phyloP scores from a whole-genome alignment of 2,888 invertebrate species.

The Argyresthia goedartella region DNA sequence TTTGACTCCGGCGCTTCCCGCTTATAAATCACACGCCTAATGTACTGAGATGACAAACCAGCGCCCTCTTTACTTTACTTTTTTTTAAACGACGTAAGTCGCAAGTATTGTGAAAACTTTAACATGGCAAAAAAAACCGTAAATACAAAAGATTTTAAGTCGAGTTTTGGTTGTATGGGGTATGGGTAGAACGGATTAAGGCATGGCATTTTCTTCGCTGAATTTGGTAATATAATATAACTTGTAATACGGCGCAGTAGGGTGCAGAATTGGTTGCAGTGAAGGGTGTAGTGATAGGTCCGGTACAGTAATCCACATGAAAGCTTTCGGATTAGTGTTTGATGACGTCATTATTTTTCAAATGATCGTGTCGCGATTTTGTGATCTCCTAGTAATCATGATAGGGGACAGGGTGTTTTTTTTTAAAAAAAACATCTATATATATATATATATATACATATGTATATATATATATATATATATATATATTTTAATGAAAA shows the following conservation, averaged over 20 bases:
- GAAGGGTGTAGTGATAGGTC: not conserved
- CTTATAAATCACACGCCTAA: conserved; percentile 65
- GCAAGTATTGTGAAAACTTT: not conserved
- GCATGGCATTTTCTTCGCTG: not conserved
- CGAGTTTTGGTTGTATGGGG: not conserved
- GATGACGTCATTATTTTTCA: conserved; percentile 69
- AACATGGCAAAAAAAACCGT: not conserved
- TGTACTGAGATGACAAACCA: conserved; percentile 62
- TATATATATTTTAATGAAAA: no score
- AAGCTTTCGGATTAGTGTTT: conserved; percentile 70
- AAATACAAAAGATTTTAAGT: not conserved
- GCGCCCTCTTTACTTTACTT: not conserved
- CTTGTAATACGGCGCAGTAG: not conserved
- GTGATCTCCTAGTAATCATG: conserved; percentile 36
- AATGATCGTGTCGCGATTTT: conserved; percentile 64
- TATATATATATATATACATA: no score
- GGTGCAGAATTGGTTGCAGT: not conserved
- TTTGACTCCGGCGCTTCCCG: conserved; percentile 60
- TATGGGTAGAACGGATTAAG: not conserved
- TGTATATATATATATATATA: no score
- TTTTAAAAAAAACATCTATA: no score
- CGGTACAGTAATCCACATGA: conserved; percentile 59
- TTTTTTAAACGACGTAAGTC: not conserved
- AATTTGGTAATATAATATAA: not conserved
- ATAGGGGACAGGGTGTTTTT: conserved; percentile 13